Percentiles rank a stretch among this genome's conserved stretches.
Conservation (phyloP, 2,113 vertebrate species). For the Aphyosemion australe region DNA sequence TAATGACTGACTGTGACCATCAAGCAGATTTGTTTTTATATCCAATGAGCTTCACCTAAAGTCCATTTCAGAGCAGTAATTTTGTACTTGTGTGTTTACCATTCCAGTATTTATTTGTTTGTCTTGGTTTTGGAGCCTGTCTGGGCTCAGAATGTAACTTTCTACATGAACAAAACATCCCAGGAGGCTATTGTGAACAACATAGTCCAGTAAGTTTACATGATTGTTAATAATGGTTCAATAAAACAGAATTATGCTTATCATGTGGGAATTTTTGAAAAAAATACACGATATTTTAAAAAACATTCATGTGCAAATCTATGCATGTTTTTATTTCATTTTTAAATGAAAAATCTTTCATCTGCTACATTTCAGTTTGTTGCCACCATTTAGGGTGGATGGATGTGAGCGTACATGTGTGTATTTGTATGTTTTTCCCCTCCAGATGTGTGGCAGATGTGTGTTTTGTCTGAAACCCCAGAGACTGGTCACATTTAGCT, state of each 20-base stretch:
- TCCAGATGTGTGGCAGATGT: conserved; percentile 18
- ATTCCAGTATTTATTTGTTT: conserved; percentile 94
- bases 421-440: conserved; percentile 38
- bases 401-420: conserved; percentile 6
- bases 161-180: conserved; percentile 91
- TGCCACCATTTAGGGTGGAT: conserved; percentile 74
- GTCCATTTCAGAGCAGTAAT: conserved; percentile 62
- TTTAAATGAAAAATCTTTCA: conserved; percentile 49
- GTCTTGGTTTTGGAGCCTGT: conserved; percentile 82
- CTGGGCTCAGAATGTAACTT: conserved; percentile 98
- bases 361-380: conserved; percentile 60
- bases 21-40: conserved; percentile 80
- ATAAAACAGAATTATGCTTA: conserved; percentile 49
- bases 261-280: conserved; percentile 34
- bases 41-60: conserved; percentile 51
- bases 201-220: conserved; percentile 63
- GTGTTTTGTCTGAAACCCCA: conserved; percentile 44
- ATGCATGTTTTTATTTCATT: conserved; percentile 72
- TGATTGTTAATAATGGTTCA: conserved; percentile 69
- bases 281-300: conserved; percentile 25
- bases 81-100: conserved; percentile 85
- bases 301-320: conserved; percentile 71
- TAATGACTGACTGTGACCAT: conserved; percentile 73
- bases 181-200: conserved; percentile 84
- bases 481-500: conserved; percentile 54